Percentiles rank a stretch among this genome's conserved stretches.
These are phyloP conservation scores for Athetis lepigone DNA, from an alignment of 2,888 invertebrate genomes.

Conservation along the genomic window DNA sequence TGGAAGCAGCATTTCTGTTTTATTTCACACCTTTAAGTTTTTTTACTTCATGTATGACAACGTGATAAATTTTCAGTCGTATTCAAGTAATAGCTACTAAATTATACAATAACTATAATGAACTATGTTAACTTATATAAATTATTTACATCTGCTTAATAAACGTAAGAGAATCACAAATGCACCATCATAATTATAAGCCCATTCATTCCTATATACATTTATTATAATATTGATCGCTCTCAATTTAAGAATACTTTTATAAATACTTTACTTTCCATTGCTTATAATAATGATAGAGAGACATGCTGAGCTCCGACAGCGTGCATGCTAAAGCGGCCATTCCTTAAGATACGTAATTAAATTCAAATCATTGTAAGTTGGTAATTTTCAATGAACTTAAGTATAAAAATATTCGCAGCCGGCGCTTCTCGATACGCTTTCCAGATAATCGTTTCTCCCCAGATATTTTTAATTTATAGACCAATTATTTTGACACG, in stretches of 20 bases:
- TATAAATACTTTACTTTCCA: slow-evolving; percentile 57
- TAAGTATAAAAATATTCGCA: slow-evolving; percentile 30
- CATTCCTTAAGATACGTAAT: slow-evolving; percentile 31
- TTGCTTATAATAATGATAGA: slow-evolving; percentile 57
- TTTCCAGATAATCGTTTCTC: slow-evolving; percentile 40
- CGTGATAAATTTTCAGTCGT: slow-evolving; percentile 79
- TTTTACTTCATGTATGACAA: slow-evolving; percentile 42
- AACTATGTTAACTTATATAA: slow-evolving; percentile 84
- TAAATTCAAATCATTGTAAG: slow-evolving; percentile 40
- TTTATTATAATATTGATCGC: slow-evolving; percentile 74
- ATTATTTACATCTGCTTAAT: slow-evolving; percentile 86
- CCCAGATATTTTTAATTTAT: slow-evolving; percentile 51
- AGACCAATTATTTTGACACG: slow-evolving; percentile 61
- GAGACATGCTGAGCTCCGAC: slow-evolving; percentile 34
- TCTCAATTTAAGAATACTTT: slow-evolving; percentile 63
- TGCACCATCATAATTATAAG: slow-evolving; percentile 80
- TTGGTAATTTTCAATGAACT: slow-evolving; percentile 41
- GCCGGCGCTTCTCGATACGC: slow-evolving; percentile 47
- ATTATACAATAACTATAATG: slow-evolving; percentile 77
- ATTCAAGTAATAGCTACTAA: slow-evolving; percentile 79
- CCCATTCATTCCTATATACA: slow-evolving; percentile 84
- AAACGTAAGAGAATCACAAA: slow-evolving; percentile 81
- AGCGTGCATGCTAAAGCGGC: slow-evolving; percentile 44
- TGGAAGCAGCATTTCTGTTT: slow-evolving; percentile 65
- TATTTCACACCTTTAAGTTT: slow-evolving; percentile 28